Conservation (phyloP, 2,888 invertebrate genomes). For the Drosophila quinaria region DNA sequence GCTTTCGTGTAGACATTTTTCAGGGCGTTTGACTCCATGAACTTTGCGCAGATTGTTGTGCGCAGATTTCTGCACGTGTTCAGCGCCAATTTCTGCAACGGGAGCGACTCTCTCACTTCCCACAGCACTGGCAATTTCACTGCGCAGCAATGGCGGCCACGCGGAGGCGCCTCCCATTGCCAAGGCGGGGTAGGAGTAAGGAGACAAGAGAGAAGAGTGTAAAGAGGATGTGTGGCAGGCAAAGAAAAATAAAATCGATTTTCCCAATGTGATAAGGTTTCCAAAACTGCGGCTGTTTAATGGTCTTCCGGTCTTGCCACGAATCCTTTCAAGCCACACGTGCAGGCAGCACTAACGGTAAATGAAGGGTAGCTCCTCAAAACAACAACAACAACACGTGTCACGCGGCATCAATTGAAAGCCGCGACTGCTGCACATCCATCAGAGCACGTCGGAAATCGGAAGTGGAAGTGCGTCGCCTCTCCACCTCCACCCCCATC, state of each 20-base stretch:
- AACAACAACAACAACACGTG: slow-evolving; percentile 64
- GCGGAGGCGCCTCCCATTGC: slow-evolving; percentile 63
- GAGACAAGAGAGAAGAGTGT: background rate
- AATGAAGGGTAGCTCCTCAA: slow-evolving; percentile 52
- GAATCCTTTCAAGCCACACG: slow-evolving; percentile 74
- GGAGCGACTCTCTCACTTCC: slow-evolving; percentile 23
- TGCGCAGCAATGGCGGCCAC: slow-evolving; percentile 77
- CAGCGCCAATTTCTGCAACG: slow-evolving; percentile 8
- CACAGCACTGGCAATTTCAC: slow-evolving; percentile 29
- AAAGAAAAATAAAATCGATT: slow-evolving; percentile 64
- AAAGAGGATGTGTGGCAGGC: slow-evolving; percentile 39
- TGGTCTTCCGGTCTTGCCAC: slow-evolving; percentile 56
- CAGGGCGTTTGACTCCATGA: slow-evolving; percentile 58
- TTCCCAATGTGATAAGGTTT: slow-evolving; percentile 77
- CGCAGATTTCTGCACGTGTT: slow-evolving; percentile 58
- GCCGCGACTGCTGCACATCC: slow-evolving; percentile 57
- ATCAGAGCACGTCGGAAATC: slow-evolving; percentile 68
- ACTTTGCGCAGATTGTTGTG: slow-evolving; percentile 46
- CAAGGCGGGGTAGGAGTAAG: background rate
- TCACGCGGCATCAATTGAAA: slow-evolving; percentile 69
- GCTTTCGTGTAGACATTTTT: slow-evolving; percentile 57
- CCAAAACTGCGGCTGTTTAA: slow-evolving; percentile 57
- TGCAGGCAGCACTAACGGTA: slow-evolving; percentile 61
- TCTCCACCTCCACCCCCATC: slow-evolving; percentile 23
- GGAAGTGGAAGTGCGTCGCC: slow-evolving; percentile 58